Conservation (phyloP, 2,113 vertebrate species). For the Dolichallabes microphthalmus region DNA sequence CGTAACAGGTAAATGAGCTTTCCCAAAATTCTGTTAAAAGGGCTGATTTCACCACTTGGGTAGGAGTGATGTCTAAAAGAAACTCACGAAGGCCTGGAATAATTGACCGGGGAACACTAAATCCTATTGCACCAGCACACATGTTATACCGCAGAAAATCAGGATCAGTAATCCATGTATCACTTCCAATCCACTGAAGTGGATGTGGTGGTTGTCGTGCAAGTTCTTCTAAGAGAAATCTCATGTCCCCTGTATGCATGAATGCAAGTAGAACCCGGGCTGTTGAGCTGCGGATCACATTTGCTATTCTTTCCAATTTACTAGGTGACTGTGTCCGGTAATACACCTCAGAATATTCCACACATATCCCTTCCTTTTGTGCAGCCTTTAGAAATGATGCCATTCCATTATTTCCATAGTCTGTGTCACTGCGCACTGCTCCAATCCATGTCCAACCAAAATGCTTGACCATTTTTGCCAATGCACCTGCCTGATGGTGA, state of each 20-base stretch:
- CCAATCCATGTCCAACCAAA: constrained; percentile 77
- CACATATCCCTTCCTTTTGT: constrained; percentile 65
- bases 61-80: constrained; percentile 58
- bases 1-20: constrained; percentile 63
- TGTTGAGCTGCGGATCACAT: constrained; percentile 68
- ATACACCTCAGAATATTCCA: constrained; percentile 67
- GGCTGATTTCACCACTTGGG: constrained; percentile 49
- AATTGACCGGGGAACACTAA: constrained; percentile 60
- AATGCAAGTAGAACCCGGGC: constrained; percentile 69
- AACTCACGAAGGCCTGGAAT: constrained; percentile 69
- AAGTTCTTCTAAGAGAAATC: constrained; percentile 63
- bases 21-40: constrained; percentile 71
- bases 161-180: constrained; percentile 63
- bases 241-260: constrained; percentile 56
- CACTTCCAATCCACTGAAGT: constrained; percentile 70
- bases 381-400: constrained; percentile 64
- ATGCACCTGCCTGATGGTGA: constrained; percentile 66
- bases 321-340: constrained; percentile 55
- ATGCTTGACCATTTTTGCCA: constrained; percentile 66
- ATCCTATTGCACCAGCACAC: constrained; percentile 62
- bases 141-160: constrained; percentile 55
- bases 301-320: constrained; percentile 63
- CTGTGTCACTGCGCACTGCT: constrained; percentile 68
- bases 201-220: constrained; percentile 50
- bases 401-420: constrained; percentile 73